Percentiles rank a stretch among this genome's conserved stretches.
phyloP scores from a whole-genome alignment of 2,113 vertebrate species.

The Picathartes gymnocephalus region DNA sequence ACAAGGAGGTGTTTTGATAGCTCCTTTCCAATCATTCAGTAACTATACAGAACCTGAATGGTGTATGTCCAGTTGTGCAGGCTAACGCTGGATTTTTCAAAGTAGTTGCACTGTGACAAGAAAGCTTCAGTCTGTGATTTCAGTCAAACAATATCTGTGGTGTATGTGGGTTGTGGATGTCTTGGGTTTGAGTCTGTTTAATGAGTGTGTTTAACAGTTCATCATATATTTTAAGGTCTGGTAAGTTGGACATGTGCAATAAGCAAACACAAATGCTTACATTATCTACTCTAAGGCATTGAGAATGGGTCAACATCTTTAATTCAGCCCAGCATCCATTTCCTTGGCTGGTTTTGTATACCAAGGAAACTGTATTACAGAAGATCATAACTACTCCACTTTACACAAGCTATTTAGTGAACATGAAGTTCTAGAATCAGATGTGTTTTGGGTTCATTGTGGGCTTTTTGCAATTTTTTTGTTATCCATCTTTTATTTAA shows the following conservation, averaged over 20 bases:
- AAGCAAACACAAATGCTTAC: not conserved
- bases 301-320: not conserved
- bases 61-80: not conserved
- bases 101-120: not conserved
- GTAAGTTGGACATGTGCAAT: not conserved
- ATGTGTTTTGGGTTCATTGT: fast-evolving
- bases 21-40: not conserved
- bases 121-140: not conserved
- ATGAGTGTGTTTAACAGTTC: not conserved
- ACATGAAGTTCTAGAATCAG: not conserved
- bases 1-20: not conserved
- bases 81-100: not conserved
- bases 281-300: not conserved
- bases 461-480: not conserved
- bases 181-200: not conserved
- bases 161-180: not conserved
- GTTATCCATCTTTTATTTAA: not conserved
- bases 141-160: not conserved
- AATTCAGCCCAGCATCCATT: not conserved
- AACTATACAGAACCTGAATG: not conserved
- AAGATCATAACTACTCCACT: not conserved
- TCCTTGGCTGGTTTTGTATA: not conserved
- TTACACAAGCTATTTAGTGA: not conserved
- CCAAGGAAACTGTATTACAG: not conserved
- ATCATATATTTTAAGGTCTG: not conserved